phyloP scores from a whole-genome alignment of 2,888 invertebrate species.

The Apamea crenata region DNA sequence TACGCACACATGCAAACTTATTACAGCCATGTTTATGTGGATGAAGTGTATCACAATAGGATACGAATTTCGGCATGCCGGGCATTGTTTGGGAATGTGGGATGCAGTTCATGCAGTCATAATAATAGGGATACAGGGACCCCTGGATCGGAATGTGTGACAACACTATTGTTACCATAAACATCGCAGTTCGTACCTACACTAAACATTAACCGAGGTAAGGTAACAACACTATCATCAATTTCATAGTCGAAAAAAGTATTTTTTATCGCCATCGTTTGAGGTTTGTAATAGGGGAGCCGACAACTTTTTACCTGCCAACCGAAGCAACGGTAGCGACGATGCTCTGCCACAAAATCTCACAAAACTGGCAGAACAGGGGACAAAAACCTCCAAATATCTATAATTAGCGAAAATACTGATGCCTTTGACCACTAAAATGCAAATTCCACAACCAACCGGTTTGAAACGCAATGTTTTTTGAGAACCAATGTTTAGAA shows the following conservation, averaged over 20 bases:
- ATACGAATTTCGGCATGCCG: conserved; percentile 37
- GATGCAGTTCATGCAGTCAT: conserved; percentile 30
- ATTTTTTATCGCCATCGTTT: conserved; percentile 1
- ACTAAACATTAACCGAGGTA: neutral
- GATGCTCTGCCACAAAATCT: conserved; percentile 25
- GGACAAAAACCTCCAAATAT: conserved; percentile 56
- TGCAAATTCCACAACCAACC: conserved; percentile 63
- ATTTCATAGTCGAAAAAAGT: neutral
- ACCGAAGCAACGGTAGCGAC: conserved; percentile 1
- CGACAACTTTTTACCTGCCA: conserved; percentile 45
- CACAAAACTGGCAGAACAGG: conserved; percentile 45
- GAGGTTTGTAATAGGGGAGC: conserved; percentile 3
- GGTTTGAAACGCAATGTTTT: conserved; percentile 62
- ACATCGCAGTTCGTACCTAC: neutral
- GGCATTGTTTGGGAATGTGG: conserved; percentile 23
- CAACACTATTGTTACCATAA: conserved; percentile 32
- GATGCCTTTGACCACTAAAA: conserved; percentile 59
- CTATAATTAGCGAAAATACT: conserved; percentile 60
- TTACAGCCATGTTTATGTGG: conserved; percentile 8
- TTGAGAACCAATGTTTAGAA: conserved; percentile 56
- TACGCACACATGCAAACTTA: conserved; percentile 30
- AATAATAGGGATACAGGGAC: conserved; percentile 16
- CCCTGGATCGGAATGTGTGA: conserved; percentile 15
- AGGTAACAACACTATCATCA: neutral
- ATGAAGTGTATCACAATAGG: conserved; percentile 39